These are phyloP conservation scores for Drosophila eohydei DNA, from an alignment of 2,888 invertebrate species.

Conservation along the genomic window DNA sequence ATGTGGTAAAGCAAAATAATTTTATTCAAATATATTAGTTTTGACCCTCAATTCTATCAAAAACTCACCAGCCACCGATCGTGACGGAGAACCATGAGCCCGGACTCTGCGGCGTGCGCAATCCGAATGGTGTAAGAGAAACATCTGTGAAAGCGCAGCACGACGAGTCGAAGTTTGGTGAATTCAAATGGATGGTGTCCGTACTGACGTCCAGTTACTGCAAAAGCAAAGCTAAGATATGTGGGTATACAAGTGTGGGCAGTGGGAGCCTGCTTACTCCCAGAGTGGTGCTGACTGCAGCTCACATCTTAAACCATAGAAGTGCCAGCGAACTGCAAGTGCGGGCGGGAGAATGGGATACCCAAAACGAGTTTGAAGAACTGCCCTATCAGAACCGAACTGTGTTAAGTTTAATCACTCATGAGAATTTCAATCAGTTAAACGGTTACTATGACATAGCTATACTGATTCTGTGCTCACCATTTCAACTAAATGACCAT, in stretches of 20 bases:
- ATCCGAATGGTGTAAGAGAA: not conserved
- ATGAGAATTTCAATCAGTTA: conserved; percentile 82
- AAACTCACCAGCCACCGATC: not conserved
- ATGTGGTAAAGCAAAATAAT: not conserved
- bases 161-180: conserved; percentile 7
- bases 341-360: conserved; percentile 88
- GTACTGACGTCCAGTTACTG: not conserved
- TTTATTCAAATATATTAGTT: not conserved
- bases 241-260: conserved; percentile 21
- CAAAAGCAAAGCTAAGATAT: not conserved
- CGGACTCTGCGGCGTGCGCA: not conserved
- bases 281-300: conserved; percentile 90
- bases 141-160: not conserved
- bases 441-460: conserved; percentile 91
- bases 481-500: conserved; percentile 87
- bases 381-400: conserved; percentile 88
- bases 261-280: conserved; percentile 80
- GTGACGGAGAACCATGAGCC: no score
- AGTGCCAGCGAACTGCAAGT: conserved; percentile 84
- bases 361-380: conserved; percentile 65
- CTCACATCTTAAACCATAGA: conserved; percentile 88
- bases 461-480: conserved; percentile 87
- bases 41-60: not conserved
- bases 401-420: conserved; percentile 86
- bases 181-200: conserved; percentile 51